Conservation (phyloP, 2,888 invertebrate species). For the Aelia acuminata region DNA sequence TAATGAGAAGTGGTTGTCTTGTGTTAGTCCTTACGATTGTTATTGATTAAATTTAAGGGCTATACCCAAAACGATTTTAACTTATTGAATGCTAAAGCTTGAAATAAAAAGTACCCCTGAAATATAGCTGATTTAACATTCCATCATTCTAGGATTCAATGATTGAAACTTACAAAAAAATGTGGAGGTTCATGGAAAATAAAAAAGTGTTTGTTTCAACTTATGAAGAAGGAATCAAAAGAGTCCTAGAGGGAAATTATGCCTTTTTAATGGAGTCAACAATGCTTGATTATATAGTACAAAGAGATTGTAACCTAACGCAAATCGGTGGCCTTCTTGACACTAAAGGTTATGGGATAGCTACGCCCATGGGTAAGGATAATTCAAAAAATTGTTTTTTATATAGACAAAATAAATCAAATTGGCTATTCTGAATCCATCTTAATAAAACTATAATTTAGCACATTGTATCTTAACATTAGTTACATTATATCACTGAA, state of each 20-base stretch:
- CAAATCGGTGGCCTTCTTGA: conserved; percentile 89
- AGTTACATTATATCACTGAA: no score
- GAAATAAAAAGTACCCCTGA: background rate
- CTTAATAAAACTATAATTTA: no score
- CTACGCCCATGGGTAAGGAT: conserved; percentile 75
- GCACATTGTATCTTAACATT: no score
- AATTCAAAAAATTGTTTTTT: background rate
- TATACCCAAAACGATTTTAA: no score
- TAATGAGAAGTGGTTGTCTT: no score
- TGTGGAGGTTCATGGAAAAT: conserved; percentile 87
- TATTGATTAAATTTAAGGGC: no score
- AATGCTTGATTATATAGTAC: conserved; percentile 86
- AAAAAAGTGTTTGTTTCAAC: conserved; percentile 81
- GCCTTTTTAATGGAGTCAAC: conserved; percentile 93
- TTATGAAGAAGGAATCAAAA: conserved; percentile 83
- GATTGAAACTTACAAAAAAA: conserved; percentile 84
- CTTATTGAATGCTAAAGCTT: no score
- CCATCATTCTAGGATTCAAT: conserved; percentile 77
- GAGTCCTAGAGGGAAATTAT: conserved; percentile 84
- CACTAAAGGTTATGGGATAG: conserved; percentile 84
- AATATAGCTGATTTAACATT: background rate
- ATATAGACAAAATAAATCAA: background rate
- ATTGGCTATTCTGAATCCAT: no score
- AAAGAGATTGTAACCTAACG: conserved; percentile 87
- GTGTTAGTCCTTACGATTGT: no score